These are phyloP conservation scores for Embiotoca jacksoni DNA, from an alignment of 2,113 vertebrate species.

Conservation along the genomic window DNA sequence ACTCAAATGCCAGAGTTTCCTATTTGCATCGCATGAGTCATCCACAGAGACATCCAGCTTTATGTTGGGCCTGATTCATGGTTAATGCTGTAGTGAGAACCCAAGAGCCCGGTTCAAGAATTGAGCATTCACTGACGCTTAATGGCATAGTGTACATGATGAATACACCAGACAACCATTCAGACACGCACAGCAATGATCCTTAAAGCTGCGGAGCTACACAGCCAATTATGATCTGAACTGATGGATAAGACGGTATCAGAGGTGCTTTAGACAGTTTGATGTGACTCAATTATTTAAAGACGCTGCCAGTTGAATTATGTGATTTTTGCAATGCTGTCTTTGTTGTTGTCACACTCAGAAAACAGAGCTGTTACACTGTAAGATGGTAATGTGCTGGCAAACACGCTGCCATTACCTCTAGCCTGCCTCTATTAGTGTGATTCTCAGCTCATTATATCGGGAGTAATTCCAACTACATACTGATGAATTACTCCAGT, in stretches of 20 bases:
- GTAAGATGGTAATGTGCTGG: slow-evolving; percentile 40
- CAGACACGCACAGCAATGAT: slow-evolving; percentile 56
- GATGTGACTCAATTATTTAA: slow-evolving; percentile 58
- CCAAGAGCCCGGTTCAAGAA: slow-evolving; percentile 42
- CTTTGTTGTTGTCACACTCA: slow-evolving; percentile 54
- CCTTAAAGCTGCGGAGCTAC: slow-evolving; percentile 54
- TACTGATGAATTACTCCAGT: slow-evolving; percentile 67
- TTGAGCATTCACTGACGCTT: slow-evolving; percentile 66
- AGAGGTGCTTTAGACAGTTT: slow-evolving; percentile 44
- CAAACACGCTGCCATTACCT: slow-evolving; percentile 58
- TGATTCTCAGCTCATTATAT: slow-evolving; percentile 72
- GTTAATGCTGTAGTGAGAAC: slow-evolving; percentile 48
- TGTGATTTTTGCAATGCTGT: slow-evolving; percentile 21
- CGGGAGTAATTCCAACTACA: slow-evolving; percentile 57
- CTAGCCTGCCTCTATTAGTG: slow-evolving; percentile 54
- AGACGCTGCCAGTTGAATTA: slow-evolving; percentile 42
- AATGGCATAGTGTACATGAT: slow-evolving; percentile 52
- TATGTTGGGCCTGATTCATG: slow-evolving; percentile 66
- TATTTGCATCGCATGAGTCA: slow-evolving; percentile 74
- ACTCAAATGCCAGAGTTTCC: slow-evolving; percentile 69
- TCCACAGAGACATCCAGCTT: slow-evolving; percentile 56
- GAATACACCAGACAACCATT: slow-evolving; percentile 52
- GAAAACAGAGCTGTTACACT: slow-evolving; percentile 50
- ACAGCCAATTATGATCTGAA: slow-evolving; percentile 59
- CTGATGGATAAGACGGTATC: slow-evolving; percentile 48